phyloP scores from a whole-genome alignment of 2,797 vertebrate species.

The Carduelis carduelis region DNA sequence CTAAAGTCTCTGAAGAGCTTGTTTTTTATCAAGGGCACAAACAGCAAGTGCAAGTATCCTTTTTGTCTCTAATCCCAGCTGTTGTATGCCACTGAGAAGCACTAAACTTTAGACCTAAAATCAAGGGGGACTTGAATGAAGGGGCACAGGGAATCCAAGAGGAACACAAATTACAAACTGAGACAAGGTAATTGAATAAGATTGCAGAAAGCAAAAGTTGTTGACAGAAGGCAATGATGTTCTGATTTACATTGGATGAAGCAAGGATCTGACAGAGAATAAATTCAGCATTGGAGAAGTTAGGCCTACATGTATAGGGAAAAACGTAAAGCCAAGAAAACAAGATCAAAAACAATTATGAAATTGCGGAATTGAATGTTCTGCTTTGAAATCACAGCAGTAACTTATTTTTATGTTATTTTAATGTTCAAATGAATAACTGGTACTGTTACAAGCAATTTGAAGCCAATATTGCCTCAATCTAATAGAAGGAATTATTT shows the following conservation, averaged over 20 bases:
- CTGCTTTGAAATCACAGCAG: background rate
- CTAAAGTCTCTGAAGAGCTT: background rate
- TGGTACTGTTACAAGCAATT: background rate
- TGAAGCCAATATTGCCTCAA: background rate
- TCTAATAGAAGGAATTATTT: background rate
- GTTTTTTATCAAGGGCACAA: background rate
- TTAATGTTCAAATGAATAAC: background rate
- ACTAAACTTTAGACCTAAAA: background rate
- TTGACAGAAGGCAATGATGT: background rate
- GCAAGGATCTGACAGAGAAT: background rate
- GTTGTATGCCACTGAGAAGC: background rate
- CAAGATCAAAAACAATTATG: background rate
- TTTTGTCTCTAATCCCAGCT: background rate
- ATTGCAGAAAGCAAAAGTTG: background rate
- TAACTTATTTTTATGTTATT: background rate
- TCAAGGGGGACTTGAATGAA: background rate
- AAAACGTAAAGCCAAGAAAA: background rate
- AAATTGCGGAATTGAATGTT: background rate
- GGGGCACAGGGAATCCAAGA: background rate
- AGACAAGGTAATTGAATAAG: background rate
- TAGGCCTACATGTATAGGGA: fast-evolving
- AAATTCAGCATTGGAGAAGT: background rate
- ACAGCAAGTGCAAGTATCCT: background rate
- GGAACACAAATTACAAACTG: background rate
- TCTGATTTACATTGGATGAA: background rate